These are phyloP conservation scores for Echinarachnius parma DNA, from an alignment of 53 echinoderm and acorn worm species.

Conservation along the genomic window DNA sequence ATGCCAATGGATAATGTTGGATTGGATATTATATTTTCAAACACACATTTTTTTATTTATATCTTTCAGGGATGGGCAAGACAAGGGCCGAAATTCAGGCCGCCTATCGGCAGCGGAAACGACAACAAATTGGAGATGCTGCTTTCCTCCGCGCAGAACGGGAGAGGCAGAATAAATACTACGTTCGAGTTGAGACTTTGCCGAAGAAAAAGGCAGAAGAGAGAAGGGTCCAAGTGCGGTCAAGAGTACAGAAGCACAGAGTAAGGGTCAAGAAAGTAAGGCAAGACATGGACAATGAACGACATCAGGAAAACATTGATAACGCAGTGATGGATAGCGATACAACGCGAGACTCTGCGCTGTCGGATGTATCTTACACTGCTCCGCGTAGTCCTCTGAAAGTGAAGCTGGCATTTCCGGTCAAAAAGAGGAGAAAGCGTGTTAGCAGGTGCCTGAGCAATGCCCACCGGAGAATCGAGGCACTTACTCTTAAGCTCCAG, in stretches of 20 bases:
- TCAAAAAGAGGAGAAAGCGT: conserved; percentile 17
- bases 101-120: conserved; percentile 40
- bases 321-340: conserved; percentile 1
- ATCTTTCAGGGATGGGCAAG: conserved; percentile 18
- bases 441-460: conserved; percentile 41
- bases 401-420: conserved; percentile 42
- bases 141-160: conserved; percentile 35
- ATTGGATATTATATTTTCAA: background rate
- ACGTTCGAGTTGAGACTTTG: conserved; percentile 27
- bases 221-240: conserved; percentile 1
- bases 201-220: conserved; percentile 24
- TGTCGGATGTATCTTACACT: conserved; percentile 6
- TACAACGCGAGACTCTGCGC: conserved; percentile 12
- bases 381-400: conserved; percentile 7
- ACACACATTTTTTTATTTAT: background rate
- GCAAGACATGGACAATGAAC: conserved; percentile 4
- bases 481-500: conserved; percentile 38
- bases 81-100: conserved; percentile 39
- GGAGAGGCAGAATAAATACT: conserved; percentile 25
- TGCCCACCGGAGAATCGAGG: conserved; percentile 38
- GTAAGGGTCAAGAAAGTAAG: conserved; percentile 35
- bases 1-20: background rate
- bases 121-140: conserved; percentile 32
- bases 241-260: conserved; percentile 31
- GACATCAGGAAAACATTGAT: background rate